Conservation (phyloP, 2,888 invertebrate species). For the Synergus gifuensis region DNA sequence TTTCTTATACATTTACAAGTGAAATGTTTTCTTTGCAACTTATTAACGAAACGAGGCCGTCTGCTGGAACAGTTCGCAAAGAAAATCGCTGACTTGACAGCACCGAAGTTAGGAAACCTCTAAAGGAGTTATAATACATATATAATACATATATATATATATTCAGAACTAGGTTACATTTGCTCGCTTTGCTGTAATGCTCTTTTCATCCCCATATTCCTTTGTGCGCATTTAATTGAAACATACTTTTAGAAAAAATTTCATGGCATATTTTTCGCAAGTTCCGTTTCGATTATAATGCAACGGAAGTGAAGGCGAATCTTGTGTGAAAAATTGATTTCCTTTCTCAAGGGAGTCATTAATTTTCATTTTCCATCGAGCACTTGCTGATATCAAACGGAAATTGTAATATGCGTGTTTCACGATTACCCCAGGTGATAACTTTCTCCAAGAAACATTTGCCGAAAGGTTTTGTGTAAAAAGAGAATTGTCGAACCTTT, state of each 20-base stretch:
- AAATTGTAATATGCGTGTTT: slow-evolving; percentile 6
- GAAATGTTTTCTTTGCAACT: background rate
- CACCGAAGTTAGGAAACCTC: slow-evolving; percentile 17
- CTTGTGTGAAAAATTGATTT: slow-evolving; percentile 2
- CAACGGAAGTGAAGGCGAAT: background rate
- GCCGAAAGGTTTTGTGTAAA: background rate
- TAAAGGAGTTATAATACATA: background rate
- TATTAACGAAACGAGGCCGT: background rate
- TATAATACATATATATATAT: background rate
- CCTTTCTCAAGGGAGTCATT: background rate
- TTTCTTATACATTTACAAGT: background rate
- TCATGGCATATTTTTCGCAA: background rate
- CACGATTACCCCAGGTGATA: background rate
- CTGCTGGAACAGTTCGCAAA: background rate
- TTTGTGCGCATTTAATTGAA: background rate
- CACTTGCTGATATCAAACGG: background rate
- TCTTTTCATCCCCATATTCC: slow-evolving; percentile 5
- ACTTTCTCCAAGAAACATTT: background rate
- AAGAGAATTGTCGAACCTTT: background rate
- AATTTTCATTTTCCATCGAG: background rate
- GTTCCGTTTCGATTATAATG: background rate
- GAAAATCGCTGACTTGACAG: slow-evolving; percentile 20
- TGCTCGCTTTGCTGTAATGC: background rate
- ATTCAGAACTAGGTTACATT: slow-evolving; percentile 21
- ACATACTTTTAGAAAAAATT: background rate